A percentile compares a stretch with the other conserved stretches of the same genome.
Evolutionary conservation across 2,888 invertebrate genomes (phyloP).

Genomic region (Hypomecis atomaria): DNA sequence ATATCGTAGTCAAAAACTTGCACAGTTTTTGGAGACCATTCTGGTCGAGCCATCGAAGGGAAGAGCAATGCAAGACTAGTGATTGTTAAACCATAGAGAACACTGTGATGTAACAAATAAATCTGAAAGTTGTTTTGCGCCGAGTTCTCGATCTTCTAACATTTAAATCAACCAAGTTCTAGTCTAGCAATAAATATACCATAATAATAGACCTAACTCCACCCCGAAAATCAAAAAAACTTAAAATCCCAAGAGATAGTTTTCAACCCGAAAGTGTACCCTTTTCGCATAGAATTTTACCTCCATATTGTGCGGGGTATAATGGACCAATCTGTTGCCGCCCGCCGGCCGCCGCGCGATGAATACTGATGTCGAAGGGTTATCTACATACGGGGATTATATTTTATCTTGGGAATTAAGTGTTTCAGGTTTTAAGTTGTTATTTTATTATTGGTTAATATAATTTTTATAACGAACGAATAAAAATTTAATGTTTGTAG

Average conservation of each 20-base stretch:
- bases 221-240: slow-evolving; percentile 17
- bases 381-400: slow-evolving; percentile 20
- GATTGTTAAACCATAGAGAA: too few species aligned
- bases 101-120: too few species aligned
- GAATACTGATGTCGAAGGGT: slow-evolving; percentile 38
- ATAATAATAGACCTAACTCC: slow-evolving; percentile 10
- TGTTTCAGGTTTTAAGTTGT: not conserved
- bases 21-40: too few species aligned
- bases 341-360: slow-evolving; percentile 27
- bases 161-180: too few species aligned
- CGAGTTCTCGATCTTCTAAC: too few species aligned
- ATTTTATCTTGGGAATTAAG: slow-evolving; percentile 14
- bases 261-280: slow-evolving; percentile 24
- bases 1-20: too few species aligned
- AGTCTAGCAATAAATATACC: slow-evolving; percentile 1
- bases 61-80: too few species aligned
- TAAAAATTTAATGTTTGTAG: too few species aligned
- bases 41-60: too few species aligned
- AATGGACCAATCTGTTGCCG: slow-evolving; percentile 47
- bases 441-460: not conserved
- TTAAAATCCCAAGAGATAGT: slow-evolving; percentile 23
- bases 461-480: not conserved
- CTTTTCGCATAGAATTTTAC: slow-evolving; percentile 29
- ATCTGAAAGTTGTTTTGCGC: too few species aligned
- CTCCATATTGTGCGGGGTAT: slow-evolving; percentile 42